phyloP scores from a whole-genome alignment of 2,113 vertebrate genomes.

The Potamarius usumacintae region DNA sequence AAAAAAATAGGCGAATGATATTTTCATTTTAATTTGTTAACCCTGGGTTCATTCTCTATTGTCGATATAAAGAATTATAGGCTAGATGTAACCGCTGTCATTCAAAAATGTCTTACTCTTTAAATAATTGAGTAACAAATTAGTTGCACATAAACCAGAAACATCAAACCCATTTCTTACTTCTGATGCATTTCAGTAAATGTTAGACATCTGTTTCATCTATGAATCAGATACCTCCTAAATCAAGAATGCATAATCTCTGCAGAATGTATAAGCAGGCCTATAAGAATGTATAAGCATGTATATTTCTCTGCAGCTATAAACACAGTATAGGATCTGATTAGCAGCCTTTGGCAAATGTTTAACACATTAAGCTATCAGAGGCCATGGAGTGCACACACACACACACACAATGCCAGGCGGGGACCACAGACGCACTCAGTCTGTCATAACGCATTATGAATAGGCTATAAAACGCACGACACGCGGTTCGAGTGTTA shows the following conservation, averaged over 20 bases:
- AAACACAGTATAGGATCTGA: neutral
- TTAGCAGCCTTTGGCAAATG: neutral
- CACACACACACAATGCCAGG: conserved; percentile 26
- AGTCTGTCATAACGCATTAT: neutral
- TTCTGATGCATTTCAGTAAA: neutral
- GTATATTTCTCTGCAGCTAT: neutral
- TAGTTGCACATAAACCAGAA: neutral
- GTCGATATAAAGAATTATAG: neutral
- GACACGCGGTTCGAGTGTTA: neutral
- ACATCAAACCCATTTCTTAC: neutral
- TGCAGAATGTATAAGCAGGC: too few relatives aligned
- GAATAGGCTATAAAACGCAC: neutral
- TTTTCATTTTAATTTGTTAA: neutral
- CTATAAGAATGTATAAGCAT: too few relatives aligned
- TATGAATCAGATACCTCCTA: neutral
- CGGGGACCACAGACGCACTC: neutral
- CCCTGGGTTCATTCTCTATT: neutral
- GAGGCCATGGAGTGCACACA: neutral
- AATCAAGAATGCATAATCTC: too few relatives aligned
- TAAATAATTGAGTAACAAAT: neutral
- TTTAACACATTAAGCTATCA: conserved; percentile 2
- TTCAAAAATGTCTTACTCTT: neutral
- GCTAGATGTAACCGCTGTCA: neutral
- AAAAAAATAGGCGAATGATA: neutral
- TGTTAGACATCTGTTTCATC: neutral